These are phyloP conservation scores for Oryzias dopingdopingensis DNA, from an alignment of 2,797 vertebrate genomes.

Conservation along the genomic window DNA sequence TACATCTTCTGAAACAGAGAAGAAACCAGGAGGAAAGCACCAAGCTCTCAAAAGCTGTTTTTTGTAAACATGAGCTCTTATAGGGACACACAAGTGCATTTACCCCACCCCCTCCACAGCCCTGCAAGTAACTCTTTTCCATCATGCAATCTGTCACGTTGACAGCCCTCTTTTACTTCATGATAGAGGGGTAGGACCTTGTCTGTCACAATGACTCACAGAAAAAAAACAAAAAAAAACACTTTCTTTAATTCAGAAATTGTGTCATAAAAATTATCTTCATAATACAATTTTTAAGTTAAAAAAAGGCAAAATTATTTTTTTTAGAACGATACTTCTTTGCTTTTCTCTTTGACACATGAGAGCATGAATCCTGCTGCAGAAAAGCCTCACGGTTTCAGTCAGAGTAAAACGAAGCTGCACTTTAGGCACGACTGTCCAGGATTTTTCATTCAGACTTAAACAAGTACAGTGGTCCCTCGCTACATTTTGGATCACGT, in stretches of 20 bases:
- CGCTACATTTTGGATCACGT: too few relatives aligned
- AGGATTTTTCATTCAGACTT: conserved; percentile 61
- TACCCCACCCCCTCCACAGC: conserved; percentile 28
- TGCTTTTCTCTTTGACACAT: too few relatives aligned
- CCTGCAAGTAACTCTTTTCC: conserved; percentile 32
- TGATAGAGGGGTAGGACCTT: conserved; percentile 61
- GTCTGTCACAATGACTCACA: conserved; percentile 35
- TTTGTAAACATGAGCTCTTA: conserved; percentile 15
- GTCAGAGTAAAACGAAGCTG: conserved; percentile 38
- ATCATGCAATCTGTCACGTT: conserved; percentile 61
- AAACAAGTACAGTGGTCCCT: too few relatives aligned
- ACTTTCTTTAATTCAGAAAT: not conserved
- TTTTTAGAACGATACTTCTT: not conserved
- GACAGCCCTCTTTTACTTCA: conserved; percentile 60
- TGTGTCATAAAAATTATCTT: not conserved
- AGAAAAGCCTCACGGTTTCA: too few relatives aligned
- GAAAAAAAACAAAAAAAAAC: not conserved
- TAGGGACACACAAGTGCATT: conserved; percentile 9
- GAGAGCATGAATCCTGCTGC: too few relatives aligned
- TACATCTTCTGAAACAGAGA: not conserved
- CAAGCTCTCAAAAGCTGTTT: not conserved
- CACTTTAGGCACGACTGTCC: conserved; percentile 69
- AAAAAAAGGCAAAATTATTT: not conserved
- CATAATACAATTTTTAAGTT: not conserved
- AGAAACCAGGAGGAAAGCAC: not conserved